Evolutionary conservation across 2,797 vertebrate species (phyloP).

Genomic region (Manis javanica): DNA sequence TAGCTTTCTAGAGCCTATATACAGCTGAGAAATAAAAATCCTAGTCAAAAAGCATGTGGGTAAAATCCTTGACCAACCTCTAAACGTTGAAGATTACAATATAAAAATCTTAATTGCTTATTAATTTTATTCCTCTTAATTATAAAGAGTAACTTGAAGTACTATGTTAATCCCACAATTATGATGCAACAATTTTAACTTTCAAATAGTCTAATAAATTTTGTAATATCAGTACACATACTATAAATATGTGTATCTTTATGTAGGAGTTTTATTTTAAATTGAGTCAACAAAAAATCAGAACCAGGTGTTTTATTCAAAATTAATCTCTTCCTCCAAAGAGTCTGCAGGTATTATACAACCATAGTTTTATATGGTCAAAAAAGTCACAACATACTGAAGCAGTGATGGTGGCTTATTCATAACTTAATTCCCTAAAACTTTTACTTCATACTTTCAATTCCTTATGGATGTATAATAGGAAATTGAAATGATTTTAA

Average conservation of each 20-base stretch:
- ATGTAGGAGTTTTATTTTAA: background rate
- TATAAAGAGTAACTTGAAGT: slow-evolving; percentile 56
- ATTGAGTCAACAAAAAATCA: slow-evolving; percentile 8
- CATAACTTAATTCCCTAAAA: slow-evolving; percentile 47
- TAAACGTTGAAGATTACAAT: slow-evolving; percentile 54
- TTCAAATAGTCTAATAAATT: slow-evolving; percentile 29
- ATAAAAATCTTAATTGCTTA: slow-evolving; percentile 34
- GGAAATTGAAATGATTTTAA: slow-evolving; percentile 40
- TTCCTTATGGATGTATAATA: slow-evolving; percentile 28
- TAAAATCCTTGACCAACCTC: background rate
- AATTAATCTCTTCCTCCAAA: slow-evolving; percentile 31
- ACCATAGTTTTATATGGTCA: slow-evolving; percentile 24
- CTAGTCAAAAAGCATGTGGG: slow-evolving; percentile 18
- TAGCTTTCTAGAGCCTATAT: background rate
- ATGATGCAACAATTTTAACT: slow-evolving; percentile 15
- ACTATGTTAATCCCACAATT: slow-evolving; percentile 32
- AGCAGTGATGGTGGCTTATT: background rate
- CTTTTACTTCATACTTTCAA: slow-evolving; percentile 21
- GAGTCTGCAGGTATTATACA: background rate
- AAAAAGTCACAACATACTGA: slow-evolving; percentile 22
- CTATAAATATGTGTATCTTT: background rate
- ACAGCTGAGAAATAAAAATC: slow-evolving; percentile 26
- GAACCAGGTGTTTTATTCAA: slow-evolving; percentile 39
- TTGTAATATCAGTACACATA: slow-evolving; percentile 24
- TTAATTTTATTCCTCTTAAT: slow-evolving; percentile 39